phyloP scores from a whole-genome alignment of 2,888 invertebrate genomes.

The Glyphotaelius pellucidus region DNA sequence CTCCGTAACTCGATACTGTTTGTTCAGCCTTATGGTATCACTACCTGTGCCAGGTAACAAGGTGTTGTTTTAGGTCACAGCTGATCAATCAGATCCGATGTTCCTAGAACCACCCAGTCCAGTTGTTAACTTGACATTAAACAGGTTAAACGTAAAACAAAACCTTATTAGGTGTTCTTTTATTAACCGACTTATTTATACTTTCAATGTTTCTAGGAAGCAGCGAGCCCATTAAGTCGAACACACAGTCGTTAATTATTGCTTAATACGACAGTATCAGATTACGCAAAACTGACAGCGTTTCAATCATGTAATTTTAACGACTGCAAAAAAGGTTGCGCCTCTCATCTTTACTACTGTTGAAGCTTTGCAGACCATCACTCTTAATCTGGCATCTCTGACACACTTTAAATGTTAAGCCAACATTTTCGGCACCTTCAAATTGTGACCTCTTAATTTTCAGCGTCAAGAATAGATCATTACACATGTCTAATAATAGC shows the following conservation, averaged over 20 bases:
- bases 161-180: slow-evolving; percentile 19
- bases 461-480: not conserved
- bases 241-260: slow-evolving; percentile 5
- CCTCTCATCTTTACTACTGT: not conserved
- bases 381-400: not conserved
- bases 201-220: not conserved
- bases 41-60: slow-evolving; percentile 37
- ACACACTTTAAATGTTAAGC: not conserved
- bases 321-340: not conserved
- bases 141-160: slow-evolving; percentile 21
- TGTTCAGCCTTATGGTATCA: slow-evolving; percentile 31
- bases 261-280: not conserved
- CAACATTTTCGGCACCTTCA: not conserved
- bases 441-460: not conserved
- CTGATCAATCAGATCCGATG: slow-evolving; percentile 57
- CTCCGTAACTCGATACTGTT: slow-evolving; percentile 49
- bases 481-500: not conserved
- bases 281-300: slow-evolving; percentile 16
- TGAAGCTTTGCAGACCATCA: not conserved
- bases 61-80: slow-evolving; percentile 58
- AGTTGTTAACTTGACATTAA: slow-evolving; percentile 7
- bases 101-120: slow-evolving; percentile 5
- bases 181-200: not conserved
- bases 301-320: slow-evolving; percentile 17
- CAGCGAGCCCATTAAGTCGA: not conserved